Evolutionary conservation across 2,888 invertebrate genomes (phyloP).

Genomic region (Panzeria rudis): DNA sequence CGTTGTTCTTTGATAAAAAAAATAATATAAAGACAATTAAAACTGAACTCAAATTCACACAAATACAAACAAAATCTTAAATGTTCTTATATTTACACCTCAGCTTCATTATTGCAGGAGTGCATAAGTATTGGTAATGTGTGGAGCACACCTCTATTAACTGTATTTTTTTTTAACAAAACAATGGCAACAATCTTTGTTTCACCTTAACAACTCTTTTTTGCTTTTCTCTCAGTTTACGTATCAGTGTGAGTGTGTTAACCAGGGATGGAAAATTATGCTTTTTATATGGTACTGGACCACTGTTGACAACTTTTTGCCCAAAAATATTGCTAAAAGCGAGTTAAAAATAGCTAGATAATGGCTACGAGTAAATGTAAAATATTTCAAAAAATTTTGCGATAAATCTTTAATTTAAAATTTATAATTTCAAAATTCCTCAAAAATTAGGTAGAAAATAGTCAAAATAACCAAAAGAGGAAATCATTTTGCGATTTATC

Average conservation of each 20-base stretch:
- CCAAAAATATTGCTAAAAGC: no score
- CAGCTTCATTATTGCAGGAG: slow-evolving; percentile 8
- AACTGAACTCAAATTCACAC: neutral
- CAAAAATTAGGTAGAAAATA: no score
- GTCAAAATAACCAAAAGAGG: no score
- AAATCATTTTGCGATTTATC: no score
- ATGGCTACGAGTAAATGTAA: no score
- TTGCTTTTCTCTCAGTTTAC: neutral
- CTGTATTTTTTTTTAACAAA: slow-evolving; percentile 56
- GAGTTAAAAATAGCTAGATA: no score
- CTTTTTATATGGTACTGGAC: neutral
- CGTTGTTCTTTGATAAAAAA: slow-evolving; percentile 37
- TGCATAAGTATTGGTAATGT: slow-evolving; percentile 16
- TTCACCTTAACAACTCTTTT: slow-evolving; percentile 28
- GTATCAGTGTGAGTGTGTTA: neutral
- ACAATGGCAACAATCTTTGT: slow-evolving; percentile 28
- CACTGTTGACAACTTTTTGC: neutral
- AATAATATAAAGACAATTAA: neutral
- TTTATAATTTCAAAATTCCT: no score
- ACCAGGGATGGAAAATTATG: neutral
- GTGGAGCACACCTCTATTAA: slow-evolving; percentile 66
- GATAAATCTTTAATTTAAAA: no score
- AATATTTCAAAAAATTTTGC: no score
- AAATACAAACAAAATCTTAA: neutral
- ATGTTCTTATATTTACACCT: slow-evolving; percentile 32